These are phyloP conservation scores for Petaurus breviceps DNA, from an alignment of 2,113 vertebrate genomes.

Conservation along the genomic window DNA sequence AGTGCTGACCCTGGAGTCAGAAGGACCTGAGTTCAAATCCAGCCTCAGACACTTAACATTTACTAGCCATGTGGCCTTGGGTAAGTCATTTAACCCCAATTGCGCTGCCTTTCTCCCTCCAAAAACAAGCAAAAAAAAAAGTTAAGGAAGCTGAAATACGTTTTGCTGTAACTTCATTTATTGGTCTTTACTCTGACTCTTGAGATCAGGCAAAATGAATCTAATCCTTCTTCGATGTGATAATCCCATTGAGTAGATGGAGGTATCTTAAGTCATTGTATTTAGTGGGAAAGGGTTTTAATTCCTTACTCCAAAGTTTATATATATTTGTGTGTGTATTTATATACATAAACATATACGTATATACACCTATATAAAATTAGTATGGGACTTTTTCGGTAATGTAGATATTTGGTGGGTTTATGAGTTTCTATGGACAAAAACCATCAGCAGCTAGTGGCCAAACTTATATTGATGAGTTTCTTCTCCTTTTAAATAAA, in stretches of 20 bases:
- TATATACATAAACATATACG: background rate
- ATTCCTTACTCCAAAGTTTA: background rate
- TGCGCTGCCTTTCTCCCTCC: too few species aligned
- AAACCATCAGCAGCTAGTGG: background rate
- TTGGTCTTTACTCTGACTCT: background rate
- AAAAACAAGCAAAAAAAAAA: background rate
- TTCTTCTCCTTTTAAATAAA: background rate
- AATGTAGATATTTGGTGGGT: background rate
- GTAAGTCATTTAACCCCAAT: too few species aligned
- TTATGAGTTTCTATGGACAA: background rate
- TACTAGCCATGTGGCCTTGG: too few species aligned
- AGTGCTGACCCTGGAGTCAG: too few species aligned
- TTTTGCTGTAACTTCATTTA: background rate
- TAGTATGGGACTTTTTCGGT: background rate
- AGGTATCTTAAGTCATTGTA: background rate
- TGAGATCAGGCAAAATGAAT: background rate
- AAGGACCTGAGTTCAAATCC: too few species aligned
- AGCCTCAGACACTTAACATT: too few species aligned
- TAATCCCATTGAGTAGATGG: background rate
- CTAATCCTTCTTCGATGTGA: background rate
- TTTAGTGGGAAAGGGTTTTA: background rate
- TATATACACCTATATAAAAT: background rate
- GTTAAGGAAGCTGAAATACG: background rate
- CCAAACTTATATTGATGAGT: background rate
- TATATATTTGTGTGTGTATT: too few species aligned